phyloP scores from a whole-genome alignment of 2,888 invertebrate genomes.

The Acholoe squamosa region DNA sequence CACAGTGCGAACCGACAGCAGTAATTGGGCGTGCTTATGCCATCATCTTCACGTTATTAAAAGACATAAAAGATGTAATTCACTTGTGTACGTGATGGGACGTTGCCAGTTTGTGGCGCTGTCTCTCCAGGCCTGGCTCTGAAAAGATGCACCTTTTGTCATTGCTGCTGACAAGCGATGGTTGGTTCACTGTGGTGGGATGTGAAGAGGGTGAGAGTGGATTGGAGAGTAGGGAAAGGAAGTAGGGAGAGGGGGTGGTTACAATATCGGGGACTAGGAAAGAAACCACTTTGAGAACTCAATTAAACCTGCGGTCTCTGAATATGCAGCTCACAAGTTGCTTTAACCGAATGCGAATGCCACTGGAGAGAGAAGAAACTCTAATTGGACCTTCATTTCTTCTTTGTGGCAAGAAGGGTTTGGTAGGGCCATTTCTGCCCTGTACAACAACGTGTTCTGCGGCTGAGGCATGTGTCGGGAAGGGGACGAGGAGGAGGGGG shows the following conservation, averaged over 20 bases:
- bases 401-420: background rate
- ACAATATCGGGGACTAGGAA: background rate
- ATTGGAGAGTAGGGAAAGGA: background rate
- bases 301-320: slow-evolving; percentile 34
- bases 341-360: slow-evolving; percentile 33
- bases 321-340: slow-evolving; percentile 32
- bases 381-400: slow-evolving; percentile 20
- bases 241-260: background rate
- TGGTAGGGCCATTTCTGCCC: slow-evolving; percentile 6
- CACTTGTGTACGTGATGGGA: slow-evolving; percentile 50
- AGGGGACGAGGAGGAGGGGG: background rate
- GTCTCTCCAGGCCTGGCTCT: background rate
- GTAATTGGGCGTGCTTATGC: slow-evolving; percentile 22
- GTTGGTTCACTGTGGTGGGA: background rate
- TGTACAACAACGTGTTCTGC: background rate
- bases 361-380: slow-evolving; percentile 40
- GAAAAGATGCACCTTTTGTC: background rate
- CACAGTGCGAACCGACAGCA: background rate
- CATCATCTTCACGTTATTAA: slow-evolving; percentile 15
- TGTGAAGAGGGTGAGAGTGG: background rate
- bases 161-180: background rate
- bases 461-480: background rate
- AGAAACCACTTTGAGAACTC: background rate
- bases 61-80: slow-evolving; percentile 38
- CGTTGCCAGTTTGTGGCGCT: background rate